phyloP scores from a whole-genome alignment of 2,888 invertebrate genomes.

The Andrena trimmerana region DNA sequence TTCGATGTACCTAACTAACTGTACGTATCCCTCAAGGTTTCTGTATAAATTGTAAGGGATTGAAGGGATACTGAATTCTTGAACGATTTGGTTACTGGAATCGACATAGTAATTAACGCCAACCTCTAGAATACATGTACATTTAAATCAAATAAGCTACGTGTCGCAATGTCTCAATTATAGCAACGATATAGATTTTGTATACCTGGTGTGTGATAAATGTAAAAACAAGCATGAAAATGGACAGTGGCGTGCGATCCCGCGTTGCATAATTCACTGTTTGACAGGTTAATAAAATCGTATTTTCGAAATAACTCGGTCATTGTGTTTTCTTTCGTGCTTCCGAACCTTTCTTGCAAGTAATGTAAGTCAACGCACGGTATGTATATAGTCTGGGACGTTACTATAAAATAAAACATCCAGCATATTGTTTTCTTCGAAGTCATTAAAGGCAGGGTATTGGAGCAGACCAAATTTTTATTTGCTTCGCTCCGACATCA shows the following conservation, averaged over 20 bases:
- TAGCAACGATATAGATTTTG: constrained; percentile 83
- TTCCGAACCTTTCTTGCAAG: background rate
- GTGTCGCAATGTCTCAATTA: constrained; percentile 81
- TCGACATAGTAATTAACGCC: constrained; percentile 64
- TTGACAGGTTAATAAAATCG: constrained; percentile 84
- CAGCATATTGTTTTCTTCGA: too few species aligned
- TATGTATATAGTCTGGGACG: too few species aligned
- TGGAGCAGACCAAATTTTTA: too few species aligned
- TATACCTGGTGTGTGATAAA: constrained; percentile 78
- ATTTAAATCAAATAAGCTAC: constrained; percentile 79
- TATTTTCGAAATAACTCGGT: constrained; percentile 83
- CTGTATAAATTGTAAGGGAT: constrained; percentile 34
- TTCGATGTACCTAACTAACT: constrained; percentile 50
- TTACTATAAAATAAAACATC: too few species aligned
- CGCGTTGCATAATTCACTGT: constrained; percentile 79
- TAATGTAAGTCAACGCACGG: too few species aligned
- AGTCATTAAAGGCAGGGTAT: too few species aligned
- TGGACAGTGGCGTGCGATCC: constrained; percentile 63
- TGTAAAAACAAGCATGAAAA: constrained; percentile 76
- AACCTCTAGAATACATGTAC: constrained; percentile 58
- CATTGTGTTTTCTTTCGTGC: background rate
- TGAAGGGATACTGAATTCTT: constrained; percentile 23
- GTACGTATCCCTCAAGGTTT: constrained; percentile 45
- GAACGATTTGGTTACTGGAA: constrained; percentile 52
- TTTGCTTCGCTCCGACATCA: too few species aligned